Evolutionary conservation across 2,888 invertebrate species (phyloP).

Genomic region (Hemaris fuciformis): DNA sequence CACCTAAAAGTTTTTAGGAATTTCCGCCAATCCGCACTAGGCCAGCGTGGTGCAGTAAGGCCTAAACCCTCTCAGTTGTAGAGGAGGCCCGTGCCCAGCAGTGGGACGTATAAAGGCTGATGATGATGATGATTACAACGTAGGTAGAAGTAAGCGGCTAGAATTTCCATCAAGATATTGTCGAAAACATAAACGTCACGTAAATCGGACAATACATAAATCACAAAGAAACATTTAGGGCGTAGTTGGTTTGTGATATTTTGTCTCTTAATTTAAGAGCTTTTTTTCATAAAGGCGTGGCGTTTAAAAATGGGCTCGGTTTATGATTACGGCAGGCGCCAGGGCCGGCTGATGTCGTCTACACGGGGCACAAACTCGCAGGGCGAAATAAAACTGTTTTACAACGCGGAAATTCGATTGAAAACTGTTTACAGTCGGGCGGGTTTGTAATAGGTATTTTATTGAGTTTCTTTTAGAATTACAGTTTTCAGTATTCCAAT

Average conservation of each 20-base stretch:
- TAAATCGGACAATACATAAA: not conserved
- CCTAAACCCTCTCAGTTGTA: too few relatives aligned
- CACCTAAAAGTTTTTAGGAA: too few relatives aligned
- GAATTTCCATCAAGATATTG: not conserved
- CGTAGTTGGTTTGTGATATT: constrained; percentile 22
- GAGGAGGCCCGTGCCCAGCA: too few relatives aligned
- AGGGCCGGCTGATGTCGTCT: constrained; percentile 21
- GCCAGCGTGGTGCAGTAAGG: too few relatives aligned
- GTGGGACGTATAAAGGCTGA: too few relatives aligned
- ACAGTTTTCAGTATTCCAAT: too few relatives aligned
- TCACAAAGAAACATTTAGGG: constrained; percentile 13
- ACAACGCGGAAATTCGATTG: not conserved
- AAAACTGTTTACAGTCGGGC: not conserved
- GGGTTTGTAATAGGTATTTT: not conserved
- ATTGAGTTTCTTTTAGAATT: not conserved
- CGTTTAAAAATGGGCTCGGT: constrained; percentile 35
- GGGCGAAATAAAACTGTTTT: not conserved
- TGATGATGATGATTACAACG: too few relatives aligned
- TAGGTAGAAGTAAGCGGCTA: too few relatives aligned
- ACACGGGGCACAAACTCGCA: not conserved
- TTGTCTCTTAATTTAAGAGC: constrained; percentile 36
- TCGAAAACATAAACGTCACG: not conserved
- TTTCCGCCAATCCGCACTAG: too few relatives aligned
- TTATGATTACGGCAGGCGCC: constrained; percentile 28
- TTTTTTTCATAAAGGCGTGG: constrained; percentile 33